Percentiles rank a stretch among this genome's conserved stretches.
Conservation (phyloP, 2,797 vertebrate species). For the Sebastes flavidus region DNA sequence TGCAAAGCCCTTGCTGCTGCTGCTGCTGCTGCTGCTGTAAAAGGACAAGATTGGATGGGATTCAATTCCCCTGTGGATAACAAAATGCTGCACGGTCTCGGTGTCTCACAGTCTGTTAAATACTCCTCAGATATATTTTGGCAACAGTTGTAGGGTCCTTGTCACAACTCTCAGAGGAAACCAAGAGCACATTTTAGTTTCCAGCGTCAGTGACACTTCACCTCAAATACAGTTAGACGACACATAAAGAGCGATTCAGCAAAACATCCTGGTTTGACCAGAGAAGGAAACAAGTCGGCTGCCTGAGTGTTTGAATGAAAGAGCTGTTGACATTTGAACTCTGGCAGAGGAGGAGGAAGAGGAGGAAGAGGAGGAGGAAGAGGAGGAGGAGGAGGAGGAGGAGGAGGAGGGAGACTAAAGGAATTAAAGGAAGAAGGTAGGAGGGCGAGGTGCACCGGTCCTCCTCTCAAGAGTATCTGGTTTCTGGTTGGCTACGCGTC, state of each 20-base stretch:
- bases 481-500: constrained; percentile 69
- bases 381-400: constrained; percentile 6
- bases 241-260: neutral
- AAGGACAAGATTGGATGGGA: constrained; percentile 22
- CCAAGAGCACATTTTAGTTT: neutral
- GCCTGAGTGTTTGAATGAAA: constrained; percentile 43
- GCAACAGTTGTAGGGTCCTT: neutral
- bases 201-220: neutral
- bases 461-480: constrained; percentile 77
- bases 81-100: neutral
- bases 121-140: neutral
- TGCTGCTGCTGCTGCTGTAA: neutral
- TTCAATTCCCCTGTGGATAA: constrained; percentile 18
- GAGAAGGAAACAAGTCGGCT: constrained; percentile 14
- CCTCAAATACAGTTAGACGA: neutral
- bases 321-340: constrained; percentile 69
- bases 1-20: constrained; percentile 9
- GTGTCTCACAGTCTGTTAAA: neutral
- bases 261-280: neutral
- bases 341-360: constrained; percentile 18
- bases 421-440: constrained; percentile 47
- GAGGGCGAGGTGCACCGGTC: constrained; percentile 56
- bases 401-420: constrained; percentile 18
- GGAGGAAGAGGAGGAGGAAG: neutral
- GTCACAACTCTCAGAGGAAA: neutral